Base-by-base conservation (phyloP, 2,113 vertebrate species). In the Elgaria multicarinata region DNA sequence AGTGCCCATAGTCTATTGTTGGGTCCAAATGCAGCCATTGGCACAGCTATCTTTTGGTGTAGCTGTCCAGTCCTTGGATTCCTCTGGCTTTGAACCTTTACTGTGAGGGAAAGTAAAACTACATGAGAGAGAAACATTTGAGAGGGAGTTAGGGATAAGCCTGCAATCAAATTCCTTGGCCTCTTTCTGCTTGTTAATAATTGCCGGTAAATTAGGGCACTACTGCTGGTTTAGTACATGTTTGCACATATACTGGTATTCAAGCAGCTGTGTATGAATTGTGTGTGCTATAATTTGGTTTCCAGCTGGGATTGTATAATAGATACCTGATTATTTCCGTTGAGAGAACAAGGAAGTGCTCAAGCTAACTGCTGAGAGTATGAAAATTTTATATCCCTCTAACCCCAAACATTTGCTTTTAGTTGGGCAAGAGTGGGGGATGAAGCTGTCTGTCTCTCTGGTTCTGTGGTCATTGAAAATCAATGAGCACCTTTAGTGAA, bases 281-380 rank as follows among this genome's bases (percentile, higher is more conserved):
- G 50, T 58, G 39, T 75, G 53, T 72, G 42, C 71, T 89, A 39
- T 53, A 53, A 84, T 67, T 88, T 89, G 39, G 16, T 42, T 88
- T 67, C 55, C 39, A 83, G 58, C 33, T 76, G 66, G 77, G 58
- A 89, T 18, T 67, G 71, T 66, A 66, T 67, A 66, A 84, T 76
- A 67, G 87, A 66, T 76, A 89, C 24, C 58, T 83, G 87, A 50
- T 83, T 89, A 83, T 89, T 89, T 89, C 71, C 71, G 77, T 53
- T 77, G 71, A 89, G 87, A 53, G n/a, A 76, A 53, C 24, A 84
- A 77, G 81, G 42, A 50, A 75, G 26, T 83, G 46, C 71, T 83
- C 33, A 76, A 28, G 3, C 71, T 83, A 76, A 83, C 69, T 89
- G 79, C 58, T 89, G 80, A 42, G 42, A 64, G 6, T 76, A 20